Evolutionary conservation across 2,888 invertebrate genomes (phyloP).

Genomic region (Auanema sp.): DNA sequence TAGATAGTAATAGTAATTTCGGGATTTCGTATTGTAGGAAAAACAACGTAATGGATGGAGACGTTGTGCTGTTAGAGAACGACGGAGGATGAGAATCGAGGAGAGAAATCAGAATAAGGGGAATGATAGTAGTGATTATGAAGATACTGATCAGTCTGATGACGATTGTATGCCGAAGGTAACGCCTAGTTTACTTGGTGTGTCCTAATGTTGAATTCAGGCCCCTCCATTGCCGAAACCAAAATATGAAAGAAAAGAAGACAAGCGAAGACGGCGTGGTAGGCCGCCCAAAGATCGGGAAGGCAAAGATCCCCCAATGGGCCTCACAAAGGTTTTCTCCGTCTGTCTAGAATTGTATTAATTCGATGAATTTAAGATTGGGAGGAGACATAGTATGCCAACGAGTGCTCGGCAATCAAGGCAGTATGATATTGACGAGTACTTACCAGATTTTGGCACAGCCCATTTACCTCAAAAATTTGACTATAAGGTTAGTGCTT

Average conservation of each 20-base stretch:
- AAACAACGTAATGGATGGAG: constrained; percentile 13
- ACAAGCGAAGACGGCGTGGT: constrained; percentile 1
- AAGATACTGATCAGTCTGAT: constrained; percentile 16
- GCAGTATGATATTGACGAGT: constrained; percentile 7
- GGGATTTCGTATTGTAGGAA: constrained; percentile 3
- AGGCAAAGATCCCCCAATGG: not conserved
- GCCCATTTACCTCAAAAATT: constrained; percentile 11
- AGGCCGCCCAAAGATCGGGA: constrained; percentile 1
- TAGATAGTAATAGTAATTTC: not conserved
- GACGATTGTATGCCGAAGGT: constrained; percentile 9
- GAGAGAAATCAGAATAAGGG: not conserved
- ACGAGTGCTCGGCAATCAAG: not conserved
- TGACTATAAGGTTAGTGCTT: constrained; percentile 8
- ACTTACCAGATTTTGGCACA: constrained; percentile 5
- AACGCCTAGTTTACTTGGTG: not conserved
- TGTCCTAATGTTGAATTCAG: not conserved
- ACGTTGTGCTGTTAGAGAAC: constrained; percentile 13
- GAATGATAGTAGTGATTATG: constrained; percentile 18
- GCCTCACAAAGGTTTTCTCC: constrained; percentile 2
- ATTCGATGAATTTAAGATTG: constrained; percentile 6
- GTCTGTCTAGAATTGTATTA: not conserved
- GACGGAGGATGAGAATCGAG: constrained; percentile 10
- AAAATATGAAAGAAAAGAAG: not conserved
- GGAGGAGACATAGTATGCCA: constrained; percentile 2
- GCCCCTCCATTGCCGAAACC: constrained; percentile 1